These are phyloP conservation scores for Sternarchorhynchus goeldii DNA, from an alignment of 2,797 vertebrate genomes.

Conservation along the genomic window DNA sequence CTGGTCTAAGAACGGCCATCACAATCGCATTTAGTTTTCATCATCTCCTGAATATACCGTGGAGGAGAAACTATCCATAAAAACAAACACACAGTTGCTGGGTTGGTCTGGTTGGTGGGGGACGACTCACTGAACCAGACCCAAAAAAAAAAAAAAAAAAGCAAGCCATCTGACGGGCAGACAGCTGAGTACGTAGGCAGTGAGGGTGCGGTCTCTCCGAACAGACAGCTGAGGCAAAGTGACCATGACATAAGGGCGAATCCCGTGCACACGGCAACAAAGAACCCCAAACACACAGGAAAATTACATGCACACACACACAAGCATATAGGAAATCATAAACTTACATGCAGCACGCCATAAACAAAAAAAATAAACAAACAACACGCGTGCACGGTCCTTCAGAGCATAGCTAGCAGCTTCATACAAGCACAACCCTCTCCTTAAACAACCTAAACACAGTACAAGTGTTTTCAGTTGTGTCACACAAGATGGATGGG, in stretches of 20 bases:
- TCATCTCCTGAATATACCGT: conserved; percentile 41
- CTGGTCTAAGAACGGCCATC: conserved; percentile 42
- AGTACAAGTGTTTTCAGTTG: conserved; percentile 20
- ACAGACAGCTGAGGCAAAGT: conserved; percentile 53
- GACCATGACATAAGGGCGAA: conserved; percentile 49
- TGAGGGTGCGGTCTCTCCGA: conserved; percentile 69
- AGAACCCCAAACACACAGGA: not conserved
- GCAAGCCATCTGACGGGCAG: conserved; percentile 38
- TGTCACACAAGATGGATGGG: conserved; percentile 40
- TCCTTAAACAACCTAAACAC: conserved; percentile 2
- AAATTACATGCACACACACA: conserved; percentile 11
- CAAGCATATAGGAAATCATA: not conserved
- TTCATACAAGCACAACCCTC: conserved; percentile 10
- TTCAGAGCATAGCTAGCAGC: not conserved
- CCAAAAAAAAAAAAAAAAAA: conserved; percentile 48
- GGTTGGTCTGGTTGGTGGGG: not conserved
- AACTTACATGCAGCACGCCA: conserved; percentile 7
- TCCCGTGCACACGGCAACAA: not conserved
- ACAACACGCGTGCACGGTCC: too few relatives aligned
- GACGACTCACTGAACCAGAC: conserved; percentile 43
- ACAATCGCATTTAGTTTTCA: conserved; percentile 41
- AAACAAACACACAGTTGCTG: not conserved
- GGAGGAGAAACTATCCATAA: not conserved
- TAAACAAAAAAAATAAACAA: too few relatives aligned
- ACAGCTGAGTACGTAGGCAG: conserved; percentile 28